These are phyloP conservation scores for Turritopsis rubra DNA, from an alignment of 30 jellyfish, hydroid and myxozoan genomes.

Conservation along the genomic window DNA sequence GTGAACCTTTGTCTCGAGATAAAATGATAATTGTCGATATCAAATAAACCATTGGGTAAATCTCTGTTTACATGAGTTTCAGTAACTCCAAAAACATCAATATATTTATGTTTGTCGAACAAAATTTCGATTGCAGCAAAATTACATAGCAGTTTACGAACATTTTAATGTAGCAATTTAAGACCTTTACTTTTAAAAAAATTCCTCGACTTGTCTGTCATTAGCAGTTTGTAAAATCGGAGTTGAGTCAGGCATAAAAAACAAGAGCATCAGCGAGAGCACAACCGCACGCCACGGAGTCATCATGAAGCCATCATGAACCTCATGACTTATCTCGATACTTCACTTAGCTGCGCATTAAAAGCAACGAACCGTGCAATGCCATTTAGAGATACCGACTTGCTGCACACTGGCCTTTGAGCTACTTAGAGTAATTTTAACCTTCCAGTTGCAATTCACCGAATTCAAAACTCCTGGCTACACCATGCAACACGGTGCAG, in stretches of 20 bases:
- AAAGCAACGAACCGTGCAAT: too few species aligned
- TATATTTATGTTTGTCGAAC: neutral
- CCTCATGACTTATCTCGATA: too few species aligned
- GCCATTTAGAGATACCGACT: too few species aligned
- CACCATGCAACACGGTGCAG: too few species aligned
- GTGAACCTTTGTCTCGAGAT: neutral
- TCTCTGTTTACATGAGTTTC: constrained; percentile 1
- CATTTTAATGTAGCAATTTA: constrained; percentile 2
- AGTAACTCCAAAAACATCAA: constrained; percentile 3
- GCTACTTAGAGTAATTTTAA: too few species aligned
- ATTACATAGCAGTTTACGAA: neutral
- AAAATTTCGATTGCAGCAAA: neutral
- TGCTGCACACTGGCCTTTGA: too few species aligned
- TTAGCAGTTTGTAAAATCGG: neutral
- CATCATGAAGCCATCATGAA: neutral
- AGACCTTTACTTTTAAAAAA: neutral
- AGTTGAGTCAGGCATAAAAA: neutral
- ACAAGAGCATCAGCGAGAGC: neutral
- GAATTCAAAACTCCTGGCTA: too few species aligned
- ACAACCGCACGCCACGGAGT: neutral
- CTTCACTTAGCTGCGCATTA: too few species aligned
- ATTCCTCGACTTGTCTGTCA: neutral
- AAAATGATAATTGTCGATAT: neutral
- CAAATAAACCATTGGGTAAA: neutral
- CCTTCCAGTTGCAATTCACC: too few species aligned